phyloP scores from a whole-genome alignment of 2,888 invertebrate genomes.

The Dastarcus helophoroides region DNA sequence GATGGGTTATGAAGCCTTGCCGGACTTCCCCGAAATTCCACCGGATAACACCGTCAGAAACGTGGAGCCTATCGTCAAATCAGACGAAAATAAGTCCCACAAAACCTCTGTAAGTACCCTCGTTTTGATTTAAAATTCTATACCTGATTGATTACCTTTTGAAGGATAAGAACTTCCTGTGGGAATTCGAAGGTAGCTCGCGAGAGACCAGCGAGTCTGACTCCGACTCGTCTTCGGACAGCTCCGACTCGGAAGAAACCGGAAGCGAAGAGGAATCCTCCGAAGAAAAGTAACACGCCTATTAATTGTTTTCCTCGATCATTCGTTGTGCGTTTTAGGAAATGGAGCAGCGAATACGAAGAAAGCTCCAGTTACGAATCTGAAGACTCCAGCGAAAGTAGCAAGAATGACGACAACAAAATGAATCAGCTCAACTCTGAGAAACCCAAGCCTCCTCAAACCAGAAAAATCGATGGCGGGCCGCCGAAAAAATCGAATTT shows the following conservation, averaged over 20 bases:
- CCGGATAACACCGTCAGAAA: constrained; percentile 70
- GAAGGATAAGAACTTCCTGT: constrained; percentile 26
- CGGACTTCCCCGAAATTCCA: constrained; percentile 65
- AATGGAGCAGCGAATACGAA: too few relatives aligned
- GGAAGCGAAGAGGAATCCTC: constrained; percentile 15
- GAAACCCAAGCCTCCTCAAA: constrained; percentile 1
- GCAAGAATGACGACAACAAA: constrained; percentile 9
- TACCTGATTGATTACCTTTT: constrained; percentile 6
- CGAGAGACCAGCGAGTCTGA: constrained; percentile 26
- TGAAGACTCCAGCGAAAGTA: constrained; percentile 10
- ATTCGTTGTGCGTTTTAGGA: too few relatives aligned
- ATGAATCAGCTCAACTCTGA: constrained; percentile 7
- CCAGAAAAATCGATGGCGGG: not conserved
- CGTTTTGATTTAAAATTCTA: constrained; percentile 3
- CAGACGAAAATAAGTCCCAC: constrained; percentile 25
- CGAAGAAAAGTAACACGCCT: constrained; percentile 12
- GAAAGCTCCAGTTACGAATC: constrained; percentile 3
- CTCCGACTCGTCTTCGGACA: constrained; percentile 27
- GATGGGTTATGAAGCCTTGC: constrained; percentile 80
- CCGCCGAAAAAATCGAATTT: constrained; percentile 42
- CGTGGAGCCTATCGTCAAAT: constrained; percentile 42
- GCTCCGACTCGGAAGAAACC: constrained; percentile 19
- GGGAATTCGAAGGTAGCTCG: constrained; percentile 31
- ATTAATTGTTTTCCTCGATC: too few relatives aligned
- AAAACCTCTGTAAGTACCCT: constrained; percentile 18